Base-by-base conservation (phyloP, 2,113 vertebrate genomes). In the Steatornis caripensis region DNA sequence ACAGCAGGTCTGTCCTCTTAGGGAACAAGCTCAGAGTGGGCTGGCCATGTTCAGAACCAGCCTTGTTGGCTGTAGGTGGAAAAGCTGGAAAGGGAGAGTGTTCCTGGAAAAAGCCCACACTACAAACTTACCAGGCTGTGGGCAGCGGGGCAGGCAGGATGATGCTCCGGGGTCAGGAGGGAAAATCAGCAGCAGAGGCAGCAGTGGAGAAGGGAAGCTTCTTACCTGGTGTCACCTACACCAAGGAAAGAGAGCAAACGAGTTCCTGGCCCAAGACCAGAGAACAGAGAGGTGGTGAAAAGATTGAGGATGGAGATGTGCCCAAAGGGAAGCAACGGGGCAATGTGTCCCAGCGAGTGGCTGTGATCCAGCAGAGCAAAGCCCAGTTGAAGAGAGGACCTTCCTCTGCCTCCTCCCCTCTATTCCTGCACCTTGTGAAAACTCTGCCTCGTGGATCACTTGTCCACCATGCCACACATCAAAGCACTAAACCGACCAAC, bases 21-120 rank as follows among this genome's bases (percentile, higher is more conserved):
- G 96, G 77, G 34, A 98, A 90, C 17, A 98, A 98, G 90, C 68
- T 98, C 60, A 98, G 90, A 93, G 86, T 37, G 4, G 96, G 70
- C 77, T 98, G 98, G 98, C 98, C 98, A 10, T 98, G 98, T 90
- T 96, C 98, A 95, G 98, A 97, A 87, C 96, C 92, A 89, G 78
- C 12, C 29, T 51, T 53, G 26, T 21, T 90, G 71, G 45, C 75
- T 70, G 49, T 15, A 5, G 32, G 62, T 55, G 61, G 58, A 20
- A 93, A 64, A 77, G 24, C 1, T 66, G 79, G 46, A 69, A 80
- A 55, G 15, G 77, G 27, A 76, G 23, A 1, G 0, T 15, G 21
- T 4, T 87, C n/a, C 39, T 65, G 49, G 75, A 37, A 65, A 69
- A 92, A 95, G 18, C 23, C 87, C 4, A 2, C 39, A 10, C 6